Evolutionary conservation across 2,888 invertebrate genomes (phyloP).

Genomic region (Standfussiana lucernea): DNA sequence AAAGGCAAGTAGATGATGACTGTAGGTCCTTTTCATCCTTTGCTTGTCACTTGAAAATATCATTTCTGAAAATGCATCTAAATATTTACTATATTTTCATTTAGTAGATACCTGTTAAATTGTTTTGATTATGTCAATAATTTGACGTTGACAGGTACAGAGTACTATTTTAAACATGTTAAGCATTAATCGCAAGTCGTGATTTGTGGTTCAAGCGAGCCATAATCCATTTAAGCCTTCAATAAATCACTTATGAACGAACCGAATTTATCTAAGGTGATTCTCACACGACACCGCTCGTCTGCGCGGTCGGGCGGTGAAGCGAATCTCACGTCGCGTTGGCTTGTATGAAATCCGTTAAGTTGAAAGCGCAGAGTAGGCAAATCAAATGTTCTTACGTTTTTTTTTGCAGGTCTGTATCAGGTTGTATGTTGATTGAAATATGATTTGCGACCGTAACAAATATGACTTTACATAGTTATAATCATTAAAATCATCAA

Average conservation of each 20-base stretch:
- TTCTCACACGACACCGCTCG: background rate
- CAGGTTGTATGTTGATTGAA: too few species aligned
- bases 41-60: background rate
- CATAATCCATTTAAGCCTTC: background rate
- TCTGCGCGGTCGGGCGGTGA: background rate
- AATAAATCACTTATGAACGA: conserved; percentile 10
- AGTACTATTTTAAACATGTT: background rate
- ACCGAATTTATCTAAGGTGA: background rate
- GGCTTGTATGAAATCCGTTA: background rate
- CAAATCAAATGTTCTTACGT: too few species aligned
- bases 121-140: background rate
- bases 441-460: too few species aligned
- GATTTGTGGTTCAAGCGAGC: background rate
- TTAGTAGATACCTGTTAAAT: background rate
- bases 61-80: background rate
- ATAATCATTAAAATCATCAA: too few species aligned
- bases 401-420: too few species aligned
- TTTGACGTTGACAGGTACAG: background rate
- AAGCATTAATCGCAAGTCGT: background rate
- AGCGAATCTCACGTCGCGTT: background rate
- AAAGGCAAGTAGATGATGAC: too few species aligned
- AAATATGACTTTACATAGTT: too few species aligned
- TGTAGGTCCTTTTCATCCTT: too few species aligned
- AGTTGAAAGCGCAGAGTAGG: too few species aligned
- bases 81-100: background rate